Conservation (phyloP, 2,888 invertebrate genomes). For the Papilio gigon region DNA sequence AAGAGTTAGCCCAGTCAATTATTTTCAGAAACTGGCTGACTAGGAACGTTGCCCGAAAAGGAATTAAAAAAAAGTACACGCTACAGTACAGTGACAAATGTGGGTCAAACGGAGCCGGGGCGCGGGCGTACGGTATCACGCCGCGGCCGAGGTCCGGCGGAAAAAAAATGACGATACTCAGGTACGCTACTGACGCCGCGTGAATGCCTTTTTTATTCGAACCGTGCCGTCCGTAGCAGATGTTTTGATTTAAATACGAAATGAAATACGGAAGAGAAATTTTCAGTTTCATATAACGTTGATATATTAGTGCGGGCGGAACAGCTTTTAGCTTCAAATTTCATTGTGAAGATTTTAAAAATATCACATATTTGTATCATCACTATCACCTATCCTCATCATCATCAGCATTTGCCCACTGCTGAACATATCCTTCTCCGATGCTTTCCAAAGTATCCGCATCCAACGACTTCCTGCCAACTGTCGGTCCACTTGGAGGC, state of each 20-base stretch:
- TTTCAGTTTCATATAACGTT: constrained; percentile 13
- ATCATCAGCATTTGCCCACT: no score
- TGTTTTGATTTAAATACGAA: constrained; percentile 39
- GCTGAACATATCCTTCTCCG: no score
- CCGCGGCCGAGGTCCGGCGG: constrained; percentile 49
- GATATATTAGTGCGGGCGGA: not conserved
- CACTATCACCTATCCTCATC: no score
- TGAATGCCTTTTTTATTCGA: constrained; percentile 40
- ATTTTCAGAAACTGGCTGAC: constrained; percentile 28
- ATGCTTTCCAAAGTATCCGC: no score
- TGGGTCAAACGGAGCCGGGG: constrained; percentile 54
- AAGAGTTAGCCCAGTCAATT: constrained; percentile 28
- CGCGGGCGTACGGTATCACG: constrained; percentile 53
- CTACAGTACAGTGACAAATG: constrained; percentile 54
- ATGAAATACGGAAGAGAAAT: constrained; percentile 21
- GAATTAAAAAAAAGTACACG: constrained; percentile 32
- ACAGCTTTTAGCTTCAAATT: not conserved
- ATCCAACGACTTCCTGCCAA: no score
- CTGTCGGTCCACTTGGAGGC: no score
- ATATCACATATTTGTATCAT: no score
- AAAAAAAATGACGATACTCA: constrained; percentile 46
- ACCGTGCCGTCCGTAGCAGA: constrained; percentile 38
- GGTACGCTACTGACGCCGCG: constrained; percentile 27
- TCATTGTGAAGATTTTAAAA: not conserved
- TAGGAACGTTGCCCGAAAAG: constrained; percentile 15